These are phyloP conservation scores for Helobdella robusta DNA, from an alignment of 2,888 invertebrate species.

Conservation along the genomic window DNA sequence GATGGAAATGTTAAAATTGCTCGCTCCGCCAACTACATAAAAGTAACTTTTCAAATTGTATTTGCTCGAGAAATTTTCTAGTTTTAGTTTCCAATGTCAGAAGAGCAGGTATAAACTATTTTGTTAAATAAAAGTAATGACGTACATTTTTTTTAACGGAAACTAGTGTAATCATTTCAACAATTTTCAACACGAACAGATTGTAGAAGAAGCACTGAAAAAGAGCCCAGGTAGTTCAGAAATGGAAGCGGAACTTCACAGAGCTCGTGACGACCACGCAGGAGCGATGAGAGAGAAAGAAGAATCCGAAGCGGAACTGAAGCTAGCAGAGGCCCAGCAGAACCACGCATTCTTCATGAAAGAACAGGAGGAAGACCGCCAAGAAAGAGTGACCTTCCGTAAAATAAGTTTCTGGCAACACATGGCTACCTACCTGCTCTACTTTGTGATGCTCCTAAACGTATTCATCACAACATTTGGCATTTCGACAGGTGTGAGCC, in stretches of 20 bases:
- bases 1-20: slow-evolving; percentile 36
- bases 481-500: slow-evolving; percentile 34
- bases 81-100: too few species aligned
- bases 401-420: slow-evolving; percentile 38
- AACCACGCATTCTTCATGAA: slow-evolving; percentile 37
- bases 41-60: slow-evolving; percentile 14
- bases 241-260: slow-evolving; percentile 35
- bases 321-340: slow-evolving; percentile 35
- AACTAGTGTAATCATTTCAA: not conserved
- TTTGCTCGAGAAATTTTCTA: not conserved
- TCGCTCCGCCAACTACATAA: slow-evolving; percentile 34
- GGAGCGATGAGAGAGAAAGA: slow-evolving; percentile 34
- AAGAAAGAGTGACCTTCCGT: slow-evolving; percentile 35
- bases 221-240: slow-evolving; percentile 35
- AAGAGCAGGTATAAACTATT: too few species aligned
- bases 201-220: slow-evolving; percentile 37
- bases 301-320: slow-evolving; percentile 36
- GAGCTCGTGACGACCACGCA: slow-evolving; percentile 34
- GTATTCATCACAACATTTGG: slow-evolving; percentile 38
- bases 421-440: slow-evolving; percentile 38
- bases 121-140: too few species aligned
- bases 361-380: slow-evolving; percentile 36
- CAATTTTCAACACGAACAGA: slow-evolving; percentile 10
- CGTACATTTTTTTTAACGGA: not conserved
- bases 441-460: slow-evolving; percentile 37